Percentiles rank a stretch among this genome's conserved stretches.
phyloP scores from a whole-genome alignment of 2,888 invertebrate genomes.

The Drosophila antonietae region DNA sequence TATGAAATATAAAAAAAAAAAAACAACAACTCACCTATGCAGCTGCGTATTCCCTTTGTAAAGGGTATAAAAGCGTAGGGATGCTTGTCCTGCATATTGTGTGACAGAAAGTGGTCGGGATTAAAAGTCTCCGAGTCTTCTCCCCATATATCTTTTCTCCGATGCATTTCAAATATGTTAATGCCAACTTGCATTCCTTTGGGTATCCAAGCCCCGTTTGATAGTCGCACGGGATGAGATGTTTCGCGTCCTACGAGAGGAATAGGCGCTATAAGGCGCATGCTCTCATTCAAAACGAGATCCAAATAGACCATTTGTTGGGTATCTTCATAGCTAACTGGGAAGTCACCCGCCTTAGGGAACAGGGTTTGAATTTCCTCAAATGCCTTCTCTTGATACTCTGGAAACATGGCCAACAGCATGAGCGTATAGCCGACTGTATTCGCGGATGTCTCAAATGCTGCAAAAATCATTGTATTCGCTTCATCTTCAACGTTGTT shows the following conservation, averaged over 20 bases:
- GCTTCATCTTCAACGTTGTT: slow-evolving; percentile 14
- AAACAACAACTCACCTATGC: slow-evolving; percentile 7
- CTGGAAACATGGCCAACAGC: slow-evolving; percentile 26
- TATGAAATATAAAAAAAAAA: no score
- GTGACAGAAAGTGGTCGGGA: slow-evolving; percentile 18
- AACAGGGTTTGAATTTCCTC: slow-evolving; percentile 13
- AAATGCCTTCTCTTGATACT: slow-evolving; percentile 20
- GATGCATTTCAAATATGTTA: slow-evolving; percentile 24
- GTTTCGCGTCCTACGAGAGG: slow-evolving; percentile 12
- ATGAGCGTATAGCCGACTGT: slow-evolving; percentile 9
- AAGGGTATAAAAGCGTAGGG: slow-evolving; percentile 17
- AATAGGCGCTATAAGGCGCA: slow-evolving; percentile 22
- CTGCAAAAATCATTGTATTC: slow-evolving; percentile 7
- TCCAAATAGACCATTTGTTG: slow-evolving; percentile 22
- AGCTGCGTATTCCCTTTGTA: slow-evolving; percentile 20
- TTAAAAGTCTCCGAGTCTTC: slow-evolving; percentile 16
- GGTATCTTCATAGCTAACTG: slow-evolving; percentile 4
- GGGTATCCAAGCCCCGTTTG: slow-evolving; percentile 9
- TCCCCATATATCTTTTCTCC: slow-evolving; percentile 29
- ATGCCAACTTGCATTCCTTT: slow-evolving; percentile 7
- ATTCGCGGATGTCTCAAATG: slow-evolving; percentile 18
- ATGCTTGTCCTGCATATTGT: slow-evolving; percentile 18
- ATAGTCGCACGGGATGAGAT: slow-evolving; percentile 6
- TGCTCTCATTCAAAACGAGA: slow-evolving; percentile 16
- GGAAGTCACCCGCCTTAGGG: slow-evolving; percentile 10